A percentile compares a stretch with the other conserved stretches of the same genome.
These are phyloP conservation scores for Stomatorhinus walkeri DNA, from an alignment of 2,797 vertebrate genomes.

Conservation along the genomic window DNA sequence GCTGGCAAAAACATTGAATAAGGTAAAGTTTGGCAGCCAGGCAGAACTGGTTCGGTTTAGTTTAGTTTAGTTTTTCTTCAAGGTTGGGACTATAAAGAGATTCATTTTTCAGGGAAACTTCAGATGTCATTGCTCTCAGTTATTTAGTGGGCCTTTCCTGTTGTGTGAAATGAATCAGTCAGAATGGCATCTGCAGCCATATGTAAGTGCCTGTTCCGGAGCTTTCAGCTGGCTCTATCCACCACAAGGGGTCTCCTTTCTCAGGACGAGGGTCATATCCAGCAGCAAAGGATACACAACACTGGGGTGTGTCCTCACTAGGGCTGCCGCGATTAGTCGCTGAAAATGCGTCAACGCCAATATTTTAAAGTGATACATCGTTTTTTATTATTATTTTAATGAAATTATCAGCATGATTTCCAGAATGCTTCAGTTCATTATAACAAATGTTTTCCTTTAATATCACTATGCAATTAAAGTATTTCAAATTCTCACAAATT, in stretches of 20 bases:
- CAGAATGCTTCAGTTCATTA: not conserved
- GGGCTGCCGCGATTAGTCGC: no score
- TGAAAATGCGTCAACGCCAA: not conserved
- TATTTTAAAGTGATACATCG: not conserved
- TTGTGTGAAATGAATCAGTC: not conserved
- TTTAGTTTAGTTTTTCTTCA: constrained; percentile 26
- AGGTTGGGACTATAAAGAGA: constrained; percentile 33
- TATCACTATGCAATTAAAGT: not conserved
- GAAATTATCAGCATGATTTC: not conserved
- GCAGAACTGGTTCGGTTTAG: constrained; percentile 32
- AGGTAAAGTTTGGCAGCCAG: constrained; percentile 30
- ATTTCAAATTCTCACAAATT: not conserved
- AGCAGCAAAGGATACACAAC: not conserved
- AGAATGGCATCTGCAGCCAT: not conserved
- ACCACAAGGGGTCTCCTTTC: constrained; percentile 34
- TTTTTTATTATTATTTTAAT: not conserved
- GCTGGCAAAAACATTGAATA: constrained; percentile 28
- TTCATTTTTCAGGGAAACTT: constrained; percentile 31
- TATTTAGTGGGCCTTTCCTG: not conserved
- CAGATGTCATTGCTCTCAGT: not conserved
- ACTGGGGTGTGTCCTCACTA: not conserved
- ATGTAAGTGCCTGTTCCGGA: not conserved
- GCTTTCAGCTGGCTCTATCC: constrained; percentile 24
- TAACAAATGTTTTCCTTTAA: not conserved
- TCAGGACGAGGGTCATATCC: not conserved